These are phyloP conservation scores for Fistularia commersonii DNA, from an alignment of 2,797 vertebrate genomes.

Conservation along the genomic window DNA sequence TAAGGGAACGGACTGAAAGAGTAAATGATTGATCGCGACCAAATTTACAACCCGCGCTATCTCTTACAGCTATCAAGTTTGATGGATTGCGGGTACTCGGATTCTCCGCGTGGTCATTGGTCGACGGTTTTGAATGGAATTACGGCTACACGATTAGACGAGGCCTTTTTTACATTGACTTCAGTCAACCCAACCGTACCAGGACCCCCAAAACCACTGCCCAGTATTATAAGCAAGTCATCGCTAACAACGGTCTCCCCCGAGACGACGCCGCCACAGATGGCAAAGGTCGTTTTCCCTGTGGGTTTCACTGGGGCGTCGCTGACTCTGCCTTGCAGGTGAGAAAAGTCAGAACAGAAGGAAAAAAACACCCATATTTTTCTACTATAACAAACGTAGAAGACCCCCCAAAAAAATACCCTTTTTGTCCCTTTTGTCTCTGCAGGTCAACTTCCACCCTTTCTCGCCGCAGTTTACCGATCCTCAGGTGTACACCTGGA, in stretches of 20 bases:
- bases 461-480: constrained; percentile 92
- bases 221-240: constrained; percentile 83
- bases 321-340: constrained; percentile 90
- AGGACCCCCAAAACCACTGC: constrained; percentile 88
- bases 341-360: constrained; percentile 4
- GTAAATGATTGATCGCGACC: background rate
- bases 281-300: constrained; percentile 82
- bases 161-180: constrained; percentile 90
- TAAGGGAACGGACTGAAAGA: constrained; percentile 48
- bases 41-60: constrained; percentile 10
- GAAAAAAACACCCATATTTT: background rate
- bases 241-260: constrained; percentile 85
- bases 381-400: background rate
- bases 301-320: constrained; percentile 91
- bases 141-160: constrained; percentile 80
- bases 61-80: constrained; percentile 77
- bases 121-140: constrained; percentile 96
- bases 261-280: constrained; percentile 46
- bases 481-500: constrained; percentile 89
- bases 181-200: constrained; percentile 73
- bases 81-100: constrained; percentile 86
- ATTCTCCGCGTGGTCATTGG: constrained; percentile 90
- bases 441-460: constrained; percentile 81
- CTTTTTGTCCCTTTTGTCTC: constrained; percentile 20
- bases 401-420: background rate